A percentile compares a stretch with the other conserved stretches of the same genome.
phyloP scores from a whole-genome alignment of 2,888 invertebrate genomes.

The Cataglyphis cursor region DNA sequence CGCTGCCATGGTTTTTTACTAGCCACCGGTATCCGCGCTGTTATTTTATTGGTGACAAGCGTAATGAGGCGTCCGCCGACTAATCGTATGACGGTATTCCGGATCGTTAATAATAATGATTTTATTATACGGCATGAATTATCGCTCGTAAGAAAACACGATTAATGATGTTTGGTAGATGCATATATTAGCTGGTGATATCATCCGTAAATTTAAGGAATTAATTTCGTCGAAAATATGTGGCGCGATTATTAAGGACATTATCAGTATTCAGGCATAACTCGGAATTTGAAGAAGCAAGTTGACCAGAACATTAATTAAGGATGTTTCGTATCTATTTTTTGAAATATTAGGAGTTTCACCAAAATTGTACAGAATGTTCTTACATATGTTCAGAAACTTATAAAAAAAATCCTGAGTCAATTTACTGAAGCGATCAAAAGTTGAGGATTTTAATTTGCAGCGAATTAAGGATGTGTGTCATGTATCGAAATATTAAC shows the following conservation, averaged over 20 bases:
- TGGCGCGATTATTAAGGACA: conserved; percentile 4
- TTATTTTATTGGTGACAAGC: conserved; percentile 41
- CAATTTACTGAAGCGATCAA: too few relatives aligned
- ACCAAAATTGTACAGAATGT: too few relatives aligned
- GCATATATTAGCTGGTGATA: conserved; percentile 46
- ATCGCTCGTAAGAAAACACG: conserved; percentile 43
- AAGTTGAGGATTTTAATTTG: too few relatives aligned
- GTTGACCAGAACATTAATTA: neutral
- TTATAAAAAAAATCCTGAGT: too few relatives aligned
- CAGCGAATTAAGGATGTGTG: too few relatives aligned
- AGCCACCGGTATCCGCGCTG: neutral
- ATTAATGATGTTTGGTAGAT: conserved; percentile 44
- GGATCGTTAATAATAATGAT: conserved; percentile 49
- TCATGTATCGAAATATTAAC: too few relatives aligned
- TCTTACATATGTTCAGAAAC: too few relatives aligned
- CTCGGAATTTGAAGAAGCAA: conserved; percentile 1
- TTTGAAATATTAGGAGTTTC: too few relatives aligned
- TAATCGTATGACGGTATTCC: conserved; percentile 40
- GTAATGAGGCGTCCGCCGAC: conserved; percentile 37
- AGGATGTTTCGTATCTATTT: neutral
- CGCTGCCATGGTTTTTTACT: conserved; percentile 68
- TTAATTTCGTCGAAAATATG: conserved; percentile 29
- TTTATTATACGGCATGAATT: conserved; percentile 29
- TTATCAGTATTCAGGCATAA: neutral
- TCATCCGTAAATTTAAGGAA: conserved; percentile 39